Conservation (phyloP, 2,888 invertebrate species). For the Acanthacorydalis orientalis region DNA sequence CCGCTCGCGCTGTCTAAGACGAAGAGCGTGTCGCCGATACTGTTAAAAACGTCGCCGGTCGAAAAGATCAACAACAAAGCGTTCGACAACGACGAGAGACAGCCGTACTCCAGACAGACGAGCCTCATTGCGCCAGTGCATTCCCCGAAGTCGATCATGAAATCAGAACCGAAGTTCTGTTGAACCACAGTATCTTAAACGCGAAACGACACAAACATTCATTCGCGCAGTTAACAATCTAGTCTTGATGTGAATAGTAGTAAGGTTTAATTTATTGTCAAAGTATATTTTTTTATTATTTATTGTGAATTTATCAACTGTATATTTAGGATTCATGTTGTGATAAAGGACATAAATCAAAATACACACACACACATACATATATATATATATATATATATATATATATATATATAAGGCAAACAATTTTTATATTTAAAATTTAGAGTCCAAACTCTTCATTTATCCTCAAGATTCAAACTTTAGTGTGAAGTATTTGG, state of each 20-base stretch:
- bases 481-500: constrained; percentile 7
- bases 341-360: background rate
- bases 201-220: no score
- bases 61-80: background rate
- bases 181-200: no score
- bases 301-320: no score
- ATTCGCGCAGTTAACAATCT: no score
- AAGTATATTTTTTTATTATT: background rate
- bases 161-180: no score
- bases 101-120: background rate
- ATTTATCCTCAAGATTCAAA: background rate
- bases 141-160: background rate
- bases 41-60: background rate
- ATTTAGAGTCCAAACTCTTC: constrained; percentile 6
- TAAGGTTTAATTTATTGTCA: background rate
- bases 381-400: constrained; percentile 5
- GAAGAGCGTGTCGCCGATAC: constrained; percentile 14
- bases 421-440: background rate
- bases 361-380: background rate
- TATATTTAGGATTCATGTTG: no score
- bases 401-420: background rate
- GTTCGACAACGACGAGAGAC: background rate
- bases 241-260: no score
- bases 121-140: background rate
- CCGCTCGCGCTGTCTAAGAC: constrained; percentile 15